Evolutionary conservation across 2,888 invertebrate genomes (phyloP), one percentile per base, ranked within the genome.

Genomic region (Leptinotarsa juncta): DNA sequence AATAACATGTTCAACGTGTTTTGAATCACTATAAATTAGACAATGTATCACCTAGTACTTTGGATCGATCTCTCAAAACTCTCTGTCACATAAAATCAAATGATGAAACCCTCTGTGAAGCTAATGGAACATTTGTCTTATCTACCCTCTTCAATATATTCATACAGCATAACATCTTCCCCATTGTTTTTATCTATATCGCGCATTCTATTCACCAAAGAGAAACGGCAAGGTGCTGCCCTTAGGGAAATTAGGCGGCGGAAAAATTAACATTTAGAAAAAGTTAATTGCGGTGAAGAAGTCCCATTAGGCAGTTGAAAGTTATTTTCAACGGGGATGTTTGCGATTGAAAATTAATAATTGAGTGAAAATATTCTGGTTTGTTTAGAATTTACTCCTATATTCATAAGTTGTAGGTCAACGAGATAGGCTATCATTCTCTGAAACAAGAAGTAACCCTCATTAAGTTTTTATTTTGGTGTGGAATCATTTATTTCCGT

Each of bases 181-280:
- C 76, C 76, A 75, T 78, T 78, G 78, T 78, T 73, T 78, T 78
- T 78, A 78, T 78, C 78, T 76, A 73, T 75, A 73, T 76, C 70
- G 76, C 75, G 74, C 72, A 76, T 71, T 75, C 73, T 81, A 80
- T 80, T 78, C 79, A 78, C 77, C 32, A 77, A 78, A 74, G 80
- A 74, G 78, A 80, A 80, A 71, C 70, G 83, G 82, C 81, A 82
- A 84, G 83, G 83, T 82, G 81, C 81, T 80, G 83, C 85, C 85
- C 85, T 77, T 74, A 77, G 85, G 85, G 85, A 85, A 85, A 85
- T 85, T 85, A 85, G 84, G 84, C 84, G 82, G 83, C 81, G 83
- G 83, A 82, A 83, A 85, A 85, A 85, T 85, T 85, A 85, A 84
- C 85, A 84, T 85, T 85, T 84, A 81, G 82, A 75, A 83, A 83